A percentile compares a stretch with the other conserved stretches of the same genome.
Evolutionary conservation across 2,113 vertebrate species (phyloP).

Genomic region (Megaceryle torquata): DNA sequence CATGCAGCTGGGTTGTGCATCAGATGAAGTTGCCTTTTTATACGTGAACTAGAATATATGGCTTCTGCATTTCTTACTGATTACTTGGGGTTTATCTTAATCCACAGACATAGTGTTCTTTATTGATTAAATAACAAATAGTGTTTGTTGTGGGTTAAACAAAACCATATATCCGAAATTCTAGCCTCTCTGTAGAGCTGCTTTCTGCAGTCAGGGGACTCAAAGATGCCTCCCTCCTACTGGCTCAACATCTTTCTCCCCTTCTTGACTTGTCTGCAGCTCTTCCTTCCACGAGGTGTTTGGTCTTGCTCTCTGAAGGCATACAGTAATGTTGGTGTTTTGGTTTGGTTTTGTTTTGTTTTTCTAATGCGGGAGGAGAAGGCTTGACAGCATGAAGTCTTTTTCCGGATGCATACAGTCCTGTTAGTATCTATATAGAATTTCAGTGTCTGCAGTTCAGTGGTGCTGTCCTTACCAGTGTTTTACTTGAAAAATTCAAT

Average conservation of each 20-base stretch:
- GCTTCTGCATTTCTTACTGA: no score
- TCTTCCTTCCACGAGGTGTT: not conserved
- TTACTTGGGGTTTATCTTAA: not conserved
- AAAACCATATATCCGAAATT: not conserved
- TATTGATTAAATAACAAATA: not conserved
- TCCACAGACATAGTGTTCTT: not conserved
- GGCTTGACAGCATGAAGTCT: not conserved
- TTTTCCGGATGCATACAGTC: not conserved
- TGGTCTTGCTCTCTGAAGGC: not conserved
- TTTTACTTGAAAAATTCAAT: not conserved
- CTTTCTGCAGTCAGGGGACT: not conserved
- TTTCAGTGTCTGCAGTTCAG: not conserved
- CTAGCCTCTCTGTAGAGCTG: not conserved
- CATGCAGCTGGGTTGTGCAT: rapidly evolving
- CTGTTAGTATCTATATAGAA: not conserved
- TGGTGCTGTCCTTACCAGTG: not conserved
- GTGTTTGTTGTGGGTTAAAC: not conserved
- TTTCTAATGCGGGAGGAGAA: not conserved
- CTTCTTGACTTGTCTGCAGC: not conserved
- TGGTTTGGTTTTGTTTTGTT: not conserved
- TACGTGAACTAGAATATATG: not conserved
- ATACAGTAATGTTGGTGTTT: not conserved
- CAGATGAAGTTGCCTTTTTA: not conserved
- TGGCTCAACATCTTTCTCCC: not conserved
- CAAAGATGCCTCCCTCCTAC: not conserved